These are phyloP conservation scores for Sciaenops ocellatus DNA, from an alignment of 2,797 vertebrate species.

Conservation along the genomic window DNA sequence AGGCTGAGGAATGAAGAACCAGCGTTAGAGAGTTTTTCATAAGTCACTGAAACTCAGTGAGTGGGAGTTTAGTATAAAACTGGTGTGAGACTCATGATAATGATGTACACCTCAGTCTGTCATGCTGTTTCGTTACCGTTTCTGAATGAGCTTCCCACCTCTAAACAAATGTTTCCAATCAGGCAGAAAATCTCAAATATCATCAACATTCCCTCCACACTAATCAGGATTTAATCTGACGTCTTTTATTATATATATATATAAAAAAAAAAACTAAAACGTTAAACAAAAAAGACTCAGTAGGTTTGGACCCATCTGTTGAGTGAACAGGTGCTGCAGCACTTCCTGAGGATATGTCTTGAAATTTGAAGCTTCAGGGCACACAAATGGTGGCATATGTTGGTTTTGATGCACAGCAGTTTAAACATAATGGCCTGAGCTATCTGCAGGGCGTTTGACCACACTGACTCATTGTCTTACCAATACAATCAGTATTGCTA, in stretches of 20 bases:
- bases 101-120: conserved; percentile 19
- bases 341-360: conserved; percentile 4
- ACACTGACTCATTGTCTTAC: conserved; percentile 2
- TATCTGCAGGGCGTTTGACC: conserved; percentile 18
- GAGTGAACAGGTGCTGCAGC: background rate
- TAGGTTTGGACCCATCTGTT: background rate
- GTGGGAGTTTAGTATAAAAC: conserved; percentile 40
- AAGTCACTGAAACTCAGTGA: conserved; percentile 25
- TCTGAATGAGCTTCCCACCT: conserved; percentile 11
- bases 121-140: background rate
- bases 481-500: background rate
- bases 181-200: background rate
- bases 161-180: background rate
- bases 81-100: conserved; percentile 17
- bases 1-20: conserved; percentile 6
- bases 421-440: background rate
- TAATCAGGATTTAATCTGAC: background rate
- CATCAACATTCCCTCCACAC: background rate
- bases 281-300: background rate
- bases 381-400: conserved; percentile 17
- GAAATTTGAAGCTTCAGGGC: conserved; percentile 9
- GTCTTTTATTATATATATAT: background rate
- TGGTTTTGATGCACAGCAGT: conserved; percentile 10
- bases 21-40: conserved; percentile 11
- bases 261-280: background rate